Conservation (phyloP, 1,140 invertebrate species). For the Tribolium madens region DNA sequence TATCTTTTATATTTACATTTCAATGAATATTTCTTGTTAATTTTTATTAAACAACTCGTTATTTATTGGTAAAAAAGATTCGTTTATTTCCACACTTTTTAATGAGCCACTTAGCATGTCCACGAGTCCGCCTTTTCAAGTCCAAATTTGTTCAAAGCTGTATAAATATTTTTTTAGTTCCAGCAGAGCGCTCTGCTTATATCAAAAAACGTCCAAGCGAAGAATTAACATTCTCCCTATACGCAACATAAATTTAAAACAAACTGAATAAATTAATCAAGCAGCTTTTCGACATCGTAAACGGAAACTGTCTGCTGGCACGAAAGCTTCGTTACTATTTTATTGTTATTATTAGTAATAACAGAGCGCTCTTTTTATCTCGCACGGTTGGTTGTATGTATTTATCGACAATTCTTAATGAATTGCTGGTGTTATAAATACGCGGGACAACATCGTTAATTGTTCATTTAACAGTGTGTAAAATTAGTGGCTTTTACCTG, state of each 20-base stretch:
- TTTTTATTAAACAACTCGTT: too few relatives aligned
- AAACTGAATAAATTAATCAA: constrained; percentile 1
- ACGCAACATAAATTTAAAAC: constrained; percentile 6
- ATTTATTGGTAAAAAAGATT: too few relatives aligned
- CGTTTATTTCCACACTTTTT: too few relatives aligned
- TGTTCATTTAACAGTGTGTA: constrained; percentile 16
- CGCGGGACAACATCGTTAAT: constrained; percentile 12
- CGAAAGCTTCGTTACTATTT: constrained; percentile 22
- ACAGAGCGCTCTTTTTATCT: constrained; percentile 4
- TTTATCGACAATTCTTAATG: constrained; percentile 38
- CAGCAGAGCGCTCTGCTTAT: neutral
- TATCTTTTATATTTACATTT: too few relatives aligned
- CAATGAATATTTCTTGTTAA: too few relatives aligned
- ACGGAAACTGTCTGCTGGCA: constrained; percentile 6
- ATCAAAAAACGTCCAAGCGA: neutral
- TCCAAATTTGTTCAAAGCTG: neutral
- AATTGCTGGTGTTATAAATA: constrained; percentile 9
- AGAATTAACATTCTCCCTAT: neutral
- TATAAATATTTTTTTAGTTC: neutral
- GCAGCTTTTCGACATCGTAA: constrained; percentile 1
- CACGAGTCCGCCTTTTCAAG: neutral
- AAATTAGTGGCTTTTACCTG: neutral
- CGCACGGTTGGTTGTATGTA: neutral
- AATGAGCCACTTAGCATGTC: neutral
- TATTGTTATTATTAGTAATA: constrained; percentile 13